Base-by-base conservation (phyloP, 2,797 vertebrate species). In the Megalops cyprinoides region DNA sequence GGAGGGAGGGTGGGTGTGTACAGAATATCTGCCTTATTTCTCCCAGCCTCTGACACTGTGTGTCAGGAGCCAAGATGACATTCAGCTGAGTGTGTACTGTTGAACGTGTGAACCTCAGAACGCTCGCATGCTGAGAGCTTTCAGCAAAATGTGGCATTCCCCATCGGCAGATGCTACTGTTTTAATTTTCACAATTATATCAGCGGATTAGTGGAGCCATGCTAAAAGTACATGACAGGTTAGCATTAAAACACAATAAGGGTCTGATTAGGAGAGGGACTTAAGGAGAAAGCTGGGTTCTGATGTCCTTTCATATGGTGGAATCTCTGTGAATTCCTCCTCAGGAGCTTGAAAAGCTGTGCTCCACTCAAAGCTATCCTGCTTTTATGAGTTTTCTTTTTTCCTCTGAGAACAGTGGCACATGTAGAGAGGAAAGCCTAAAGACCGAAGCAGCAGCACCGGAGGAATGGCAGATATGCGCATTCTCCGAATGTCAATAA, bases 11-110 rank as follows among this genome's bases (percentile, higher is more conserved):
- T 82, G 86, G 84, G 84, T 89, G 83, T 86, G 88, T 90, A 90
- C 90, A 90, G 90, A 95, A 94, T 93, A 94, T 92, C 91, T 79
- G 83, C 83, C 14, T 88, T 51, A 89, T 93, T 90, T 90, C 90
- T 92, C 87, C 88, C 89, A 78, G 73, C 74, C 18, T 67, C n/a
- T n/a, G n/a, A n/a, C n/a, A n/a, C n/a, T n/a, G 25, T 55, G 2
- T 76, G 51, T 53, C 74, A 48, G 76, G 84, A 87, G 91, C 91
- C 91, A 89, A 91, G 89, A 91, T 87, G 82, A 85, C 88, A 91
- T 92, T 91, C 90, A 90, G 88, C 49, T 39, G 18, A 37, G 10
- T 12, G 51, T 28, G 55, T 76, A 31, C 74, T 74, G 55, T 51
- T 12, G 37, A 53, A 20, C 18, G 37, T 55, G 46, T 9, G 74